These are phyloP conservation scores for Amphiprion clarkii DNA, from an alignment of 2,797 vertebrate species.

Conservation along the genomic window DNA sequence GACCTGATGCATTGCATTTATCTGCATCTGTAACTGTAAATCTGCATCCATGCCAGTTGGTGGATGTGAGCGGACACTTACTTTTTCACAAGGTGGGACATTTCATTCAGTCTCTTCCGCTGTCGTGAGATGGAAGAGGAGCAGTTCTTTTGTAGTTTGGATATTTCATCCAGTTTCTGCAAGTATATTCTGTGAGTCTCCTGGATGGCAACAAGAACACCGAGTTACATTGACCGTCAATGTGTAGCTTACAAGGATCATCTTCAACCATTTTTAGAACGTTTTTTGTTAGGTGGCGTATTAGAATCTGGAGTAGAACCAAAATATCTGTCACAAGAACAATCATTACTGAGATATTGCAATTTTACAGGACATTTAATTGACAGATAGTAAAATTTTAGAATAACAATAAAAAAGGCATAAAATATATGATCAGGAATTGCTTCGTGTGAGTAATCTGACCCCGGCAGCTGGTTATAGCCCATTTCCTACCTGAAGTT, in stretches of 20 bases:
- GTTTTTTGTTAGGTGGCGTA: neutral
- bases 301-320: neutral
- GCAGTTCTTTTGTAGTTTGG: conserved; percentile 90
- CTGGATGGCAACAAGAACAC: conserved; percentile 71
- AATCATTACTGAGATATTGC: neutral
- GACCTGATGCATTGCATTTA: neutral
- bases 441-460: neutral
- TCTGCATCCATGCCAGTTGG: neutral
- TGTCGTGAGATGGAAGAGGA: conserved; percentile 87
- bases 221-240: neutral
- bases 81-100: conserved; percentile 85
- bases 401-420: neutral
- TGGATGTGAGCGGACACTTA: conserved; percentile 60
- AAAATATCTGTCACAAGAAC: neutral
- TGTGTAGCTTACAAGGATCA: neutral
- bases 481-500: conserved; percentile 88
- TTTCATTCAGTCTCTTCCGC: conserved; percentile 88
- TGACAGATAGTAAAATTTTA: neutral
- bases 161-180: conserved; percentile 92
- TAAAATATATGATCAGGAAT: neutral
- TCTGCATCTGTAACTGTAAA: neutral
- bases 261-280: neutral
- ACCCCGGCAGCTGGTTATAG: neutral
- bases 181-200: conserved; percentile 92
- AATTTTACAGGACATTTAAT: neutral